Conservation (phyloP, 2,797 vertebrate genomes). For the Syngnathus rostellatus region DNA sequence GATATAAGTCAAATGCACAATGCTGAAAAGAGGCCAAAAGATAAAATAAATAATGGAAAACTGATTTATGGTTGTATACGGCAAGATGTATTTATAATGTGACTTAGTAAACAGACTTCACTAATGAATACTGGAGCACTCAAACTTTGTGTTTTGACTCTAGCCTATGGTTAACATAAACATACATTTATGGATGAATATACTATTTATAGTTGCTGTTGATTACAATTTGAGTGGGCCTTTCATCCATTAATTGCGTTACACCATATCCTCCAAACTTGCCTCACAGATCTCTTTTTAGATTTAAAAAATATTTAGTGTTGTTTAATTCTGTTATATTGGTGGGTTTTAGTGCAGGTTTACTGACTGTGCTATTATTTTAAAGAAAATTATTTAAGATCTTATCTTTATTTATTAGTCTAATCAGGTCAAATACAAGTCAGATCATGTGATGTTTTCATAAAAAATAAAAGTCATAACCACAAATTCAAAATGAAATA, state of each 20-base stretch:
- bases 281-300: not conserved
- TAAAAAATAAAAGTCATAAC: not conserved
- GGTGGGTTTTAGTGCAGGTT: not conserved
- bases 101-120: not conserved
- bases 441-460: not conserved
- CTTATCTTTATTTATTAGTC: not conserved
- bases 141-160: not conserved
- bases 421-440: not conserved
- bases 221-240: not conserved
- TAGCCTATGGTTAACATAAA: too few species aligned
- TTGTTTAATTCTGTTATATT: not conserved
- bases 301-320: not conserved
- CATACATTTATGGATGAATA: not conserved
- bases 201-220: not conserved
- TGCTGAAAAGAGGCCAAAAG: not conserved
- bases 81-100: not conserved
- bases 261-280: not conserved
- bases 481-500: not conserved
- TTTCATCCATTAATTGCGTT: not conserved
- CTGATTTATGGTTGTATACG: too few species aligned
- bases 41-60: too few species aligned
- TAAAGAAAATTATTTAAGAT: not conserved
- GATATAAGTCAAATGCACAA: not conserved
- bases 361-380: too few species aligned
- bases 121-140: not conserved